Base-by-base conservation (phyloP, 2,888 invertebrate species). In the Bombyx huttoni region DNA sequence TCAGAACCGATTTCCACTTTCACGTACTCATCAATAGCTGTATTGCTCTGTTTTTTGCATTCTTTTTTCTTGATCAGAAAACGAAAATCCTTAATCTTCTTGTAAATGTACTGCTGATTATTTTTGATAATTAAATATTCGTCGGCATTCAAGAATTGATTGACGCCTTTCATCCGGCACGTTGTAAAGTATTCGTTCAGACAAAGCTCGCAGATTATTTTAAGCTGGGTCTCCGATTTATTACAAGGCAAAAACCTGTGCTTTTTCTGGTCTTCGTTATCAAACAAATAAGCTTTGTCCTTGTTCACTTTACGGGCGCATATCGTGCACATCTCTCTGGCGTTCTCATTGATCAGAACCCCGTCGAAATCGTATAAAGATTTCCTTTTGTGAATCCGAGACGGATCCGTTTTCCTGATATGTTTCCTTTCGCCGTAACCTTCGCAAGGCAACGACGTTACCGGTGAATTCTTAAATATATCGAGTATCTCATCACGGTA, bases 391-490 rank as follows among this genome's bases (percentile, higher is more conserved):
- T 80, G 73, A 0, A 75, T 63, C 56, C 79, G 71, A 0, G 81
- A 75, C 0, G 88, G 88, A 56, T 88, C 85, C 7, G 78, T 81
- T 63, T 88, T 88, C 10, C 88, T 66, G 0, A 80, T 78, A 62
- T 87, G 83, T 34, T 74, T 72, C 10, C 83, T 65, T 56, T 84
- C 85, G 49, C 64, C 69, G 1, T 74, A 68, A 40, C 65, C 73
- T 35, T 78, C 79, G 52, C 75, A 80, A 1, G 82, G 81, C n/a
- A 79, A 53, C 1, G 81, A 73, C 0, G 78, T 75, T 2, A 87
- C 79, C 0, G 89, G 89, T 0, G 86, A 77, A 64, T 88, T 82
- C 65, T 87, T 88, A 33, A 88, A 82, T 81, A 88, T 81, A 57
- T 87, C 84, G 12, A 88, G 58, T 34, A 88, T 73, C 49, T 86